A percentile compares a stretch with the other conserved stretches of the same genome.
These are phyloP conservation scores for Spodoptera littoralis DNA, from an alignment of 2,888 invertebrate species.

Conservation along the genomic window DNA sequence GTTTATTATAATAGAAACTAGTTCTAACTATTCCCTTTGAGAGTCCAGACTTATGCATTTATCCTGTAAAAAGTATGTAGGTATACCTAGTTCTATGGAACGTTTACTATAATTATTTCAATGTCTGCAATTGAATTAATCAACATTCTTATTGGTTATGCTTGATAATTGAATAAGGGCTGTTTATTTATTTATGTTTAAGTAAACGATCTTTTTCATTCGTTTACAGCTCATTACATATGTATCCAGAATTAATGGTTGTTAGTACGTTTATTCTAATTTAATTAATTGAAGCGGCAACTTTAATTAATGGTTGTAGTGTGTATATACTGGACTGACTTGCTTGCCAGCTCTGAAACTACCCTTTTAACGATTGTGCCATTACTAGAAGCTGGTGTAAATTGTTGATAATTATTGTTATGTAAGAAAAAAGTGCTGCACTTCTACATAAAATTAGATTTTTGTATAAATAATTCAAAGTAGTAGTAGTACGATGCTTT, in stretches of 20 bases:
- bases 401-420: neutral
- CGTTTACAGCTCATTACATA: constrained; percentile 46
- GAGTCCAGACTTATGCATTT: neutral
- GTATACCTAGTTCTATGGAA: constrained; percentile 8
- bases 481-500: too few species aligned
- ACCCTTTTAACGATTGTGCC: neutral
- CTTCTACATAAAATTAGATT: too few species aligned
- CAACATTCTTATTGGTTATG: constrained; percentile 39
- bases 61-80: constrained; percentile 27
- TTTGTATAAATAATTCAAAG: too few species aligned
- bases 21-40: too few species aligned
- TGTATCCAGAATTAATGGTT: constrained; percentile 39
- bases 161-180: constrained; percentile 46
- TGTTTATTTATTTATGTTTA: constrained; percentile 11
- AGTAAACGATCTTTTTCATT: constrained; percentile 36
- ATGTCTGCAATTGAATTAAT: constrained; percentile 26
- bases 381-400: neutral
- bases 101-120: constrained; percentile 39
- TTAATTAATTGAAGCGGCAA: constrained; percentile 44
- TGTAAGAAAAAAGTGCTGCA: too few species aligned
- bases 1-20: constrained; percentile 50
- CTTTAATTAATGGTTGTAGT: constrained; percentile 28
- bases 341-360: neutral
- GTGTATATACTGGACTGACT: constrained; percentile 2
- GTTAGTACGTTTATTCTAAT: constrained; percentile 36